Conservation (phyloP, 2,113 vertebrate genomes). For the Toxotes chatareus region DNA sequence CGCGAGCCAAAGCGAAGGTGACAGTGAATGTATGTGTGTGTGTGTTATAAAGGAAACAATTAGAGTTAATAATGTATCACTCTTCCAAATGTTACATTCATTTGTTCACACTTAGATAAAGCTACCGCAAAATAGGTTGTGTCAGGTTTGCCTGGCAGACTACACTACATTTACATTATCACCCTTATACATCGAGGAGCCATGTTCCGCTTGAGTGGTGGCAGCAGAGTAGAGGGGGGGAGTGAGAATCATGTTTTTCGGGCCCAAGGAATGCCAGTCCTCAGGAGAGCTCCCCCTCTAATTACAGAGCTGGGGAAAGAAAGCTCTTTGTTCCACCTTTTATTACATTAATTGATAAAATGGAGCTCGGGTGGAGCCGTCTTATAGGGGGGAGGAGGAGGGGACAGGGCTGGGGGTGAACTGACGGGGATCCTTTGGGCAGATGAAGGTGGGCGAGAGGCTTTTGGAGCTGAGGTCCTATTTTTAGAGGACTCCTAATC, state of each 20-base stretch:
- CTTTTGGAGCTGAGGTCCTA: slow-evolving; percentile 64
- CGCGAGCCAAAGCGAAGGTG: slow-evolving; percentile 72
- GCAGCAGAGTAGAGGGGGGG: slow-evolving; percentile 30
- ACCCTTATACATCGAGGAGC: slow-evolving; percentile 74
- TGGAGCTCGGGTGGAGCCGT: slow-evolving; percentile 64
- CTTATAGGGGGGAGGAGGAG: slow-evolving; percentile 44
- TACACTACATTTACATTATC: slow-evolving; percentile 79
- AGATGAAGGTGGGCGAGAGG: slow-evolving; percentile 72
- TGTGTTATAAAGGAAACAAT: slow-evolving; percentile 80
- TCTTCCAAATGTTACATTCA: slow-evolving; percentile 77
- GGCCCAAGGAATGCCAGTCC: slow-evolving; percentile 77
- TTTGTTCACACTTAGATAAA: slow-evolving; percentile 82
- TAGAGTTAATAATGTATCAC: slow-evolving; percentile 84
- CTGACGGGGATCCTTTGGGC: slow-evolving; percentile 60
- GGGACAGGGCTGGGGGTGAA: slow-evolving; percentile 27
- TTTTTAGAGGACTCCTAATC: slow-evolving; percentile 82
- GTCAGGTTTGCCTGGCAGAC: slow-evolving; percentile 64
- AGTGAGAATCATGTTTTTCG: slow-evolving; percentile 75
- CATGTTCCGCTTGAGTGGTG: slow-evolving; percentile 70
- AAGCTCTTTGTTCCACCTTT: slow-evolving; percentile 86
- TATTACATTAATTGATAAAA: slow-evolving; percentile 88
- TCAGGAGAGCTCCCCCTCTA: slow-evolving; percentile 82
- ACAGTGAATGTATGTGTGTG: slow-evolving; percentile 75
- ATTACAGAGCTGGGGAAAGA: slow-evolving; percentile 82
- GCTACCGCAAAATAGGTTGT: slow-evolving; percentile 63